Evolutionary conservation across 2,888 invertebrate species (phyloP).

Genomic region (Euplagia quadripunctaria): DNA sequence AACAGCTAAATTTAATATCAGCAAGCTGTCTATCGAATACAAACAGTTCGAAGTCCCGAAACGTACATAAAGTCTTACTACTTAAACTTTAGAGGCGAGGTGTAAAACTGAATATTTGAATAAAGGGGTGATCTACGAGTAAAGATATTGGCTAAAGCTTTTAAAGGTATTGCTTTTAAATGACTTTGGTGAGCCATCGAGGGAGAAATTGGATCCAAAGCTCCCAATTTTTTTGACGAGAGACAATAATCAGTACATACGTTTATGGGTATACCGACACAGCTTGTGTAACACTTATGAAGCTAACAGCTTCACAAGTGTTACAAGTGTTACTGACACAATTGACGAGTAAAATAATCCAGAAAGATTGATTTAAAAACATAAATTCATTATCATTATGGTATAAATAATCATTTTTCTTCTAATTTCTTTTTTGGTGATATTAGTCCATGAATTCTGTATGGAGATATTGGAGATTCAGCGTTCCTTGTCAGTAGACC

Average conservation of each 20-base stretch:
- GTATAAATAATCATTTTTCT: background rate
- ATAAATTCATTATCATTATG: too few species aligned
- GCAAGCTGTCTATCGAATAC: background rate
- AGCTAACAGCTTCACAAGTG: too few species aligned
- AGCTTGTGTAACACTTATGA: too few species aligned
- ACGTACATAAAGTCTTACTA: conserved; percentile 34
- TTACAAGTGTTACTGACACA: too few species aligned
- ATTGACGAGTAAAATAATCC: too few species aligned
- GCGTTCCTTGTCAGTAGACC: background rate
- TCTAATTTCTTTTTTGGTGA: background rate
- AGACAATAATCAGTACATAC: too few species aligned
- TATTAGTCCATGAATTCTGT: background rate
- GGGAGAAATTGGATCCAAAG: background rate
- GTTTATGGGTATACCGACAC: too few species aligned
- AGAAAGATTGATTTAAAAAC: too few species aligned
- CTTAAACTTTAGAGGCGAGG: conserved; percentile 29
- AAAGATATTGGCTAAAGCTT: background rate
- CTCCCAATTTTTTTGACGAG: background rate
- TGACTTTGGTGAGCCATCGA: background rate
- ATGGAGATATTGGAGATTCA: background rate
- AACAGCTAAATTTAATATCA: conserved; percentile 13
- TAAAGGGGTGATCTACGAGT: conserved; percentile 5
- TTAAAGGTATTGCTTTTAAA: background rate
- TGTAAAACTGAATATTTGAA: conserved; percentile 23
- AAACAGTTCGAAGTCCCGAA: conserved; percentile 25